These are phyloP conservation scores for Opisthograptis luteolata DNA, from an alignment of 2,888 invertebrate species.

Conservation along the genomic window DNA sequence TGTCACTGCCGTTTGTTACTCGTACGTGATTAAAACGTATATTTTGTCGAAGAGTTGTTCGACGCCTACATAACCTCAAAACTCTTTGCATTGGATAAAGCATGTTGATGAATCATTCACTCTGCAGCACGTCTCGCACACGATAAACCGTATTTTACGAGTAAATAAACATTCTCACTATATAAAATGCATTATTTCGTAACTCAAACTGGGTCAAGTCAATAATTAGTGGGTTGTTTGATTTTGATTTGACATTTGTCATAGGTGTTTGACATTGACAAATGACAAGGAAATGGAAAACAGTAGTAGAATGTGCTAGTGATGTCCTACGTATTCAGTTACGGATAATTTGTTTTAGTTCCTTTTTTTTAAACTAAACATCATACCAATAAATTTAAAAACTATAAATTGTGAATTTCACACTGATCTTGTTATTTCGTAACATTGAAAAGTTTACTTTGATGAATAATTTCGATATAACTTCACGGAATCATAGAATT, in stretches of 20 bases:
- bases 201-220: conserved; percentile 12
- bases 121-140: conserved; percentile 5
- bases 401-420: neutral
- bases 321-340: conserved; percentile 4
- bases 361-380: neutral
- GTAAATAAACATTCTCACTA: neutral
- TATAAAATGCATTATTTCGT: conserved; percentile 7
- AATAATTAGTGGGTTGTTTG: conserved; percentile 6
- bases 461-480: too few species aligned
- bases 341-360: conserved; percentile 3
- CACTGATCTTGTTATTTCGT: too few species aligned
- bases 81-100: conserved; percentile 56
- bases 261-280: conserved; percentile 3
- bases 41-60: conserved; percentile 47
- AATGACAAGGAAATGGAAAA: neutral
- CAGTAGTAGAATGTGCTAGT: neutral
- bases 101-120: conserved; percentile 46
- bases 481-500: too few species aligned
- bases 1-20: conserved; percentile 40
- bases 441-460: too few species aligned
- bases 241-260: neutral
- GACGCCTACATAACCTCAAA: conserved; percentile 74
- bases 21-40: conserved; percentile 50
- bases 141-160: conserved; percentile 1
- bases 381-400: neutral